Conservation (phyloP, 2,113 vertebrate genomes). For the Pachyramphus minor region DNA sequence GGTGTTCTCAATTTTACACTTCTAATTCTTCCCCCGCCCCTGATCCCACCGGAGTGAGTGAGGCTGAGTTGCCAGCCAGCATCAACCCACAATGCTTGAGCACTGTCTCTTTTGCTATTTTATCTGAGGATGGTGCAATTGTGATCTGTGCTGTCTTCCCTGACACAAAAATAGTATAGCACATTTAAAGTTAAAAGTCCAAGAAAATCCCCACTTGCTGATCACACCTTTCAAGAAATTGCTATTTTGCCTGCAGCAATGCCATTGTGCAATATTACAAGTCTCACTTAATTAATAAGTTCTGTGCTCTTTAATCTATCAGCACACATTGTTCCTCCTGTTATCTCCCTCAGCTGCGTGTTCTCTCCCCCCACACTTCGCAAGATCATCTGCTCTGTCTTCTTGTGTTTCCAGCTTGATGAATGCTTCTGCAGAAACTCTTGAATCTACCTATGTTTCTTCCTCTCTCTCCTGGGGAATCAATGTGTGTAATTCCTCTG, state of each 20-base stretch:
- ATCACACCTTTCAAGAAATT: background rate
- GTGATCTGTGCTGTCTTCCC: background rate
- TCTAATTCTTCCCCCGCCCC: background rate
- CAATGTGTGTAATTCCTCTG: background rate
- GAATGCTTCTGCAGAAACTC: background rate
- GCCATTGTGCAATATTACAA: background rate
- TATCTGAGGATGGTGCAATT: background rate
- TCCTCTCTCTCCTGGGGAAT: background rate
- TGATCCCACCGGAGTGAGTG: background rate
- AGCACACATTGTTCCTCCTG: background rate
- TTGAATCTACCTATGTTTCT: background rate
- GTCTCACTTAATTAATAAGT: background rate
- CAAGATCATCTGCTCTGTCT: background rate
- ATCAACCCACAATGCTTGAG: background rate
- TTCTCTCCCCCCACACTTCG: background rate
- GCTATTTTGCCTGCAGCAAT: background rate
- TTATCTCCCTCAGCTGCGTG: background rate
- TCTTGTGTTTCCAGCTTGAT: background rate
- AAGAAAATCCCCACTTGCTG: background rate
- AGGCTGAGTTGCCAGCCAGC: background rate
- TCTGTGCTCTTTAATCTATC: background rate
- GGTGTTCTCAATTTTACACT: background rate
- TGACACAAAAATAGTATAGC: background rate
- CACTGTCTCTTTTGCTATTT: background rate
- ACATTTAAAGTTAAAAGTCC: background rate